Percentiles rank a stretch among this genome's conserved stretches.
Conservation (phyloP, 2,888 invertebrate species). For the Ichneumoninae sp. region DNA sequence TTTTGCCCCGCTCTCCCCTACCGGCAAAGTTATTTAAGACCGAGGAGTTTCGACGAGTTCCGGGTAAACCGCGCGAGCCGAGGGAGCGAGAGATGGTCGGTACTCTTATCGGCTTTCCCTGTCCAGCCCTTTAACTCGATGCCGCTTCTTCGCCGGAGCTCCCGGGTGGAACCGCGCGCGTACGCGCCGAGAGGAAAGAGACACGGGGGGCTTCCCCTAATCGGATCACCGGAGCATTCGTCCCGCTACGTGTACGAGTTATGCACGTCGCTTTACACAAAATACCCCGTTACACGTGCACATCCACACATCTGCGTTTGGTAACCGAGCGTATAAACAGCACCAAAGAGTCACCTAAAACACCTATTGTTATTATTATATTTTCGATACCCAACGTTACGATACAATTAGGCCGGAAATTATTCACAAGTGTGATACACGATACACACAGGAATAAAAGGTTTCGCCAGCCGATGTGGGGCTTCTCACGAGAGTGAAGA, state of each 20-base stretch:
- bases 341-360: conserved; percentile 25
- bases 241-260: conserved; percentile 41
- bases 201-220: conserved; percentile 73
- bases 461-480: conserved; percentile 22
- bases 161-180: neutral
- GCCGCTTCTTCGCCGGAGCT: conserved; percentile 14
- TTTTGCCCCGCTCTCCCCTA: too few species aligned
- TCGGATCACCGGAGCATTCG: conserved; percentile 69
- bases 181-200: conserved; percentile 23
- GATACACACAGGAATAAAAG: neutral
- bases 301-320: conserved; percentile 4
- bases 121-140: neutral
- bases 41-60: neutral
- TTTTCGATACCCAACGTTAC: neutral
- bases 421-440: conserved; percentile 20
- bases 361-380: conserved; percentile 4
- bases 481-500: conserved; percentile 21
- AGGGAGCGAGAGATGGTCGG: neutral
- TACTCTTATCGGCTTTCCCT: conserved; percentile 19
- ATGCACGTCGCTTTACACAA: conserved; percentile 45
- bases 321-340: conserved; percentile 12
- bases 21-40: neutral
- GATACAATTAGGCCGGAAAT: conserved; percentile 35
- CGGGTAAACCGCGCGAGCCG: neutral
- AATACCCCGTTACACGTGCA: neutral